A percentile compares a stretch with the other conserved stretches of the same genome.
Conservation (phyloP, 2,797 vertebrate genomes). For the Falco berigora region DNA sequence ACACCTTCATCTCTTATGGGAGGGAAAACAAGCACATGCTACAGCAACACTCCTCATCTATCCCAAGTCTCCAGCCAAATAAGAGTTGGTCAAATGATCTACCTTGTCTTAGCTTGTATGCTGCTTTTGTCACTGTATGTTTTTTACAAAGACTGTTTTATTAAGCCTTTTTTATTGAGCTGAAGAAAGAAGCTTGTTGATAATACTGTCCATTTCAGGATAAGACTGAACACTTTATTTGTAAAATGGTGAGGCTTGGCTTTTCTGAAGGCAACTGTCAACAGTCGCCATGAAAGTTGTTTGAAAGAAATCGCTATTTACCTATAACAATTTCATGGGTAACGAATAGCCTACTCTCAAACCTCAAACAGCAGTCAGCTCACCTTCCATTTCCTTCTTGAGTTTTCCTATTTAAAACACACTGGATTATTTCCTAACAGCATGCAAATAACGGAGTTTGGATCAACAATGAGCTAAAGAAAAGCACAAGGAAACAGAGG, state of each 20-base stretch:
- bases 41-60: background rate
- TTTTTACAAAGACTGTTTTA: background rate
- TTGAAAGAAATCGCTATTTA: background rate
- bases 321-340: background rate
- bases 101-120: background rate
- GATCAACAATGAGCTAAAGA: background rate
- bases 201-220: background rate
- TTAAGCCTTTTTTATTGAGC: background rate
- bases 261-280: slow-evolving; percentile 4
- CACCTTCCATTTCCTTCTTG: background rate
- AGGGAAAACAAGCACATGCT: background rate
- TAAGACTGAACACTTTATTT: background rate
- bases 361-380: background rate
- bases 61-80: background rate
- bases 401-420: background rate
- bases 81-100: background rate
- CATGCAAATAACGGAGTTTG: background rate
- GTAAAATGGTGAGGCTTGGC: background rate
- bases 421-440: background rate
- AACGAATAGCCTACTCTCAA: background rate
- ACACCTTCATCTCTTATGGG: background rate
- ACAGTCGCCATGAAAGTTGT: background rate
- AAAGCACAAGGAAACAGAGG: background rate
- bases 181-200: background rate
- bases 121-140: background rate